phyloP scores from a whole-genome alignment of 2,888 invertebrate genomes.

The Melikaiella ostensackeni region DNA sequence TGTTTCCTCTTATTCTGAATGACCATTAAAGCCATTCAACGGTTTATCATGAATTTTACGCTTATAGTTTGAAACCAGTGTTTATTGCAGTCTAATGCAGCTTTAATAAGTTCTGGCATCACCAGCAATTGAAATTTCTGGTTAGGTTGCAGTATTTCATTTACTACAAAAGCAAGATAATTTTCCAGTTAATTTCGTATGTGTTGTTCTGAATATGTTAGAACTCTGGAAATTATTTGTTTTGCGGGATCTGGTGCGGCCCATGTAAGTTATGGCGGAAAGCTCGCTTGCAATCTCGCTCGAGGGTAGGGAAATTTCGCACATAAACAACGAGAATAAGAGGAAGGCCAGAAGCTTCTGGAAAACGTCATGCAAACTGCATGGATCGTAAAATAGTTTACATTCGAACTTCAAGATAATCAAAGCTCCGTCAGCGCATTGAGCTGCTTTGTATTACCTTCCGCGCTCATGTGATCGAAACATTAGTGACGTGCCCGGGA shows the following conservation, averaged over 20 bases:
- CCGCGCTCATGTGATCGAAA: conserved; percentile 9
- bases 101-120: not conserved
- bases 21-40: too few species aligned
- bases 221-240: conserved; percentile 33
- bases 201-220: not conserved
- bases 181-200: not conserved
- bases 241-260: conserved; percentile 28
- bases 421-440: conserved; percentile 36
- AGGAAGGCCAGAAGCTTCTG: conserved; percentile 44
- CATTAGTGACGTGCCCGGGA: not conserved
- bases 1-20: too few species aligned
- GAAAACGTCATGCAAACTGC: conserved; percentile 41
- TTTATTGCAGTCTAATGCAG: not conserved
- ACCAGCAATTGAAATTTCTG: not conserved
- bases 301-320: conserved; percentile 42
- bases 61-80: not conserved
- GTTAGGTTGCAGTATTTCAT: conserved; percentile 4
- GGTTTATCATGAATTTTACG: too few species aligned
- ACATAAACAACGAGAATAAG: conserved; percentile 46
- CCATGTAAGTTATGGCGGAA: conserved; percentile 9
- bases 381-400: conserved; percentile 37
- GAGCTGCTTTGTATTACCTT: conserved; percentile 1
- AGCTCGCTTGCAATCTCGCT: conserved; percentile 29
- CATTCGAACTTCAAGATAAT: conserved; percentile 43
- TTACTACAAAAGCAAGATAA: not conserved